Conservation (phyloP, 2,888 invertebrate genomes). For the Conchocele bisecta region DNA sequence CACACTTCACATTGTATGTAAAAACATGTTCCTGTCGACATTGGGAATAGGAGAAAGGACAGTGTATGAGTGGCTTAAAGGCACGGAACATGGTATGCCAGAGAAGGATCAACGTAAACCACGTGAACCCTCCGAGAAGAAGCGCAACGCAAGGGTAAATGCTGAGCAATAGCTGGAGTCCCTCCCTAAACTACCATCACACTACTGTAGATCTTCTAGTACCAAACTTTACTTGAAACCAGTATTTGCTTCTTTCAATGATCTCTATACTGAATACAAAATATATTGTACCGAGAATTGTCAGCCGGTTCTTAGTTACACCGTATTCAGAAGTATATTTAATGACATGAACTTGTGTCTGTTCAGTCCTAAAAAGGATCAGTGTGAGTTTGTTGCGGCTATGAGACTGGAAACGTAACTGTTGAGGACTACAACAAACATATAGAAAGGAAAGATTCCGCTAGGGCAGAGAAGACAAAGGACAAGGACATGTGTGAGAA, state of each 20-base stretch:
- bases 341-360: constrained; percentile 36
- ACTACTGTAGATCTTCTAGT: constrained; percentile 37
- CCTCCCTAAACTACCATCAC: not conserved
- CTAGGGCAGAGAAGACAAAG: constrained; percentile 28
- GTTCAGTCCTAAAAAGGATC: constrained; percentile 47
- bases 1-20: not conserved
- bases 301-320: not conserved
- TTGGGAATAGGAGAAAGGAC: no score
- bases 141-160: not conserved
- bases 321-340: constrained; percentile 29
- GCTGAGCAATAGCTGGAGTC: not conserved
- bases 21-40: no score
- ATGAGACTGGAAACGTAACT: constrained; percentile 37
- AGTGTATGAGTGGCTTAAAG: no score
- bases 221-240: constrained; percentile 47
- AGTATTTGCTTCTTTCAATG: constrained; percentile 10
- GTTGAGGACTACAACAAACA: constrained; percentile 44
- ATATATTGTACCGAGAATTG: not conserved
- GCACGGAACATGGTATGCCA: no score
- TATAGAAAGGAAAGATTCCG: constrained; percentile 35
- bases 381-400: constrained; percentile 48
- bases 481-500: constrained; percentile 37
- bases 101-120: no score
- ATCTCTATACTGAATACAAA: constrained; percentile 31
- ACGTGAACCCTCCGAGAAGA: not conserved